Evolutionary conservation across 2,113 vertebrate genomes (phyloP), one percentile per base, ranked within the genome.

Genomic region (Nothocercus nigrocapillus): DNA sequence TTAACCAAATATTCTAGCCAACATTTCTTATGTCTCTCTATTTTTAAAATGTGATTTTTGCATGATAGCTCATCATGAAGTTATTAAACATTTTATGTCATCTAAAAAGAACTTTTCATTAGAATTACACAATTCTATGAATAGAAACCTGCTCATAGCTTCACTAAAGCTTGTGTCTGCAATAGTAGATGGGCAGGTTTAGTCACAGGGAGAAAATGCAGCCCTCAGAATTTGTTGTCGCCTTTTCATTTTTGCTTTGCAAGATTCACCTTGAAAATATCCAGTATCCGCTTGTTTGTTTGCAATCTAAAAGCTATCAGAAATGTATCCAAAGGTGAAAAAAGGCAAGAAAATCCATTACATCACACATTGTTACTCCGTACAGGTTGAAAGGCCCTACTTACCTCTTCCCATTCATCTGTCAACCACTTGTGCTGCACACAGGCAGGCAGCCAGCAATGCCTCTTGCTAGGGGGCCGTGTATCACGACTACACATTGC

Each of bases 321-420:
- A 63, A 82, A 77, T 2, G 2, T 27, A 56, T 24, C 30, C 20
- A 75, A 62, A 82, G 2, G 1, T 5, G 5, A 32, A 47, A 58
- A 49, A 28, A 1, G 21, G 49, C 2, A 15, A 4, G 11, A 42
- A 64, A 51, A 19, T 4, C 8, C 8, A 30, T 5, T 3, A 7
- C 9, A 28, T 13, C 24, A 20, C 34, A 34, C 19, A 7, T n/a
- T 7, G 4, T 34, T 27, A n/a, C 8, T 32, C 28, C 34, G 30
- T 0, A 18, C 3, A 53, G 47, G 15, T 7, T 4, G 30, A 56
- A 81, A 90, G 24, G 7, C 2, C 32, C 32, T 79, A 97, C 98
- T 99, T 95, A 99, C 99, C 8, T 98, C 95, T 53, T 96, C 95
- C 99, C 99, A 99, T 21, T 96, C 86, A 9, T 93, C 97, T 15